phyloP scores from a whole-genome alignment of 2,113 vertebrate species.

The Scolopax mira region DNA sequence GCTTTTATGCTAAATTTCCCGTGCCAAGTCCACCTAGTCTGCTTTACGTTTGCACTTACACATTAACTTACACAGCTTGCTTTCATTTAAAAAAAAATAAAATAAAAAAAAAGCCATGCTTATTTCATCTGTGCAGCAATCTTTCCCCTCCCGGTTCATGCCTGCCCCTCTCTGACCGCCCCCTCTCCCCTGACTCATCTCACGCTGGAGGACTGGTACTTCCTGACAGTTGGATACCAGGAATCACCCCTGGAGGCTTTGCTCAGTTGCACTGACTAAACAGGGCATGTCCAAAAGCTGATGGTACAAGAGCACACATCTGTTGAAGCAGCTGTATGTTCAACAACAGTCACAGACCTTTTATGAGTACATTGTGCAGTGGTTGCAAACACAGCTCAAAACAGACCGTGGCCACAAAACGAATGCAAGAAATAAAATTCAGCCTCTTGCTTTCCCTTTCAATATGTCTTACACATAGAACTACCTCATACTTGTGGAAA shows the following conservation, averaged over 20 bases:
- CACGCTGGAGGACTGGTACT: background rate
- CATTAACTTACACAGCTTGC: background rate
- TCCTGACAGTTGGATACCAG: background rate
- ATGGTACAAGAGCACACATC: background rate
- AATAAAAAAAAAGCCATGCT: background rate
- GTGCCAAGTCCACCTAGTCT: background rate
- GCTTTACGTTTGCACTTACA: background rate
- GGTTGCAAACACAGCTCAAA: background rate
- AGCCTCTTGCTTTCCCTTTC: background rate
- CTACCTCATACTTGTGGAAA: background rate
- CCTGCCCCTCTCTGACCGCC: background rate
- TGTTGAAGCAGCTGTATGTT: background rate
- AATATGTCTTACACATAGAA: fast-evolving
- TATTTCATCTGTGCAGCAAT: background rate
- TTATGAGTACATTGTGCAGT: too few species aligned
- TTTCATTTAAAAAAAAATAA: background rate
- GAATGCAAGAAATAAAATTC: background rate
- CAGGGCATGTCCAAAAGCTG: background rate
- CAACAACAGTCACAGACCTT: background rate
- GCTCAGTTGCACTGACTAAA: background rate
- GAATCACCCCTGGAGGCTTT: background rate
- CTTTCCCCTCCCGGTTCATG: background rate
- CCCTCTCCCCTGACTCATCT: background rate
- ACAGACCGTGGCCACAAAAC: background rate
- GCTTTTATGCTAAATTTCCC: background rate